Base-by-base conservation (phyloP, 2,797 vertebrate genomes). In the Danio kyathit region DNA sequence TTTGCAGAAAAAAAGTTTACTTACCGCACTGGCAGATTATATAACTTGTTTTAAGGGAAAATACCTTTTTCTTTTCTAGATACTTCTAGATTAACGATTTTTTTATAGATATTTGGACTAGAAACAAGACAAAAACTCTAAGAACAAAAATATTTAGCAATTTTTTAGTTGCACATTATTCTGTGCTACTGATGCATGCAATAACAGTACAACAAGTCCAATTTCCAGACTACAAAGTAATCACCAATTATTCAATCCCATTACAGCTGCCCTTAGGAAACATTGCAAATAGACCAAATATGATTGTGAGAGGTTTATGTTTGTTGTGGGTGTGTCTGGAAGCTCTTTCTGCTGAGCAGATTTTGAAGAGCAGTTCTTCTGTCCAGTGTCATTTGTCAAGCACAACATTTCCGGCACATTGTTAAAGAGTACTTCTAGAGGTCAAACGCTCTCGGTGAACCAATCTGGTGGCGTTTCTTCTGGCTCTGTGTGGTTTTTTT, bases 381-480 rank as follows among this genome's bases (percentile, higher is more conserved):
- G 41, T 59, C 70, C 13, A 6, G 29, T 59, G 13, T 73, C 60
- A 40, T 80, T 66, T 43, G 49, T 72, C 41, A 80, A 64, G 64
- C 8, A 40, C 14, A 41, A 48, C 1, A 16, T 64, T 46, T 44
- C 17, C 74, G 9, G 56, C 51, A 12, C 40, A 1, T n/a, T 57
- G 14, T 49, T 59, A 11, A 67, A 66, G 51, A 46, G 59, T 13
- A 19, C 66, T 43, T 69, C 44, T 29, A 61, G 76, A 80, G 43
- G 80, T 74, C 61, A 52, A 46, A 40, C 51, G 6, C 11, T 38
- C 69, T 72, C 19, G 10, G 5, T 1, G 16, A 65, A 60, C 1
- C 6, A 72, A 40, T 19, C 14, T 82, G 13, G 13, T 65, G 10
- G n/a, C 38, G 3, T 64, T 29, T 29, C 8, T 21, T 44, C 64